These are phyloP conservation scores for Perca fluviatilis DNA, from an alignment of 2,113 vertebrate species.

Conservation along the genomic window DNA sequence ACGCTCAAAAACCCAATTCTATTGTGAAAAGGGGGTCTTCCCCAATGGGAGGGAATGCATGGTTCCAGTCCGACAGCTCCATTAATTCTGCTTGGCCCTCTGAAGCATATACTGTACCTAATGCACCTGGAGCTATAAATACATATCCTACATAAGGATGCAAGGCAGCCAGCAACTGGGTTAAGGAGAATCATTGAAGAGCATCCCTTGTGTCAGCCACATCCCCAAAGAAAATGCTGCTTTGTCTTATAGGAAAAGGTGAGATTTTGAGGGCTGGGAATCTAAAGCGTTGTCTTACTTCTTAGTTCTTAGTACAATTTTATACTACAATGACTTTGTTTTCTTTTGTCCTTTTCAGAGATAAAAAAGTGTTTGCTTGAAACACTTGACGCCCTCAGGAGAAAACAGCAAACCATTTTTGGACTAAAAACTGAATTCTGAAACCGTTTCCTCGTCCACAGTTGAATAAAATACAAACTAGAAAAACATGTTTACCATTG, in stretches of 20 bases:
- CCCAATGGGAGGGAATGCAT: constrained; percentile 64
- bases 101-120: constrained; percentile 69
- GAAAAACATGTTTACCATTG: neutral
- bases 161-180: constrained; percentile 79
- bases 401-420: neutral
- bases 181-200: constrained; percentile 74
- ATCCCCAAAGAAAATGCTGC: constrained; percentile 43
- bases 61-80: constrained; percentile 66
- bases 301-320: neutral
- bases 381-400: neutral
- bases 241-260: constrained; percentile 8
- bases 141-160: constrained; percentile 76
- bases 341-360: neutral
- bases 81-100: constrained; percentile 77
- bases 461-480: constrained; percentile 15
- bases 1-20: constrained; percentile 25
- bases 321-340: neutral
- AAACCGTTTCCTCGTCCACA: neutral
- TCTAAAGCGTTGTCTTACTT: neutral
- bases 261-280: constrained; percentile 37
- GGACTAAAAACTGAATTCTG: neutral
- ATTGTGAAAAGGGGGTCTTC: constrained; percentile 67
- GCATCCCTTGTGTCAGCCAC: constrained; percentile 50
- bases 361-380: constrained; percentile 2
- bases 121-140: constrained; percentile 86